These are phyloP conservation scores for Adelphocoris suturalis DNA, from an alignment of 2,888 invertebrate species.

Conservation along the genomic window DNA sequence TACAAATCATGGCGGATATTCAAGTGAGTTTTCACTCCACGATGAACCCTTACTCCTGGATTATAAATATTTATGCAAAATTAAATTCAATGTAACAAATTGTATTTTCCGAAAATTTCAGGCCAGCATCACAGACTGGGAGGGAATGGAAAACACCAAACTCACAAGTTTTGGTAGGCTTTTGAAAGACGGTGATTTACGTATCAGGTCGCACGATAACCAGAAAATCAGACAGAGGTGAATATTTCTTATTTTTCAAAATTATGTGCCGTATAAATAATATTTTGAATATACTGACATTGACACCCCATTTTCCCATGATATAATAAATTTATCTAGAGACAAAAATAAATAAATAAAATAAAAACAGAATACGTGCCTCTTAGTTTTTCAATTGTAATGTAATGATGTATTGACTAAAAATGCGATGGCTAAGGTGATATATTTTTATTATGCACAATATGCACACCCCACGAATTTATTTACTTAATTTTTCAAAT, in stretches of 20 bases:
- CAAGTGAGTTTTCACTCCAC: conserved; percentile 82
- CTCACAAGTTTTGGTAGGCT: conserved; percentile 94
- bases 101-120: conserved; percentile 76
- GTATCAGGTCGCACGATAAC: conserved; percentile 93
- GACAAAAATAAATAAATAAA: too few relatives aligned
- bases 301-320: too few relatives aligned
- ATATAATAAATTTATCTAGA: too few relatives aligned
- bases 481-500: too few relatives aligned
- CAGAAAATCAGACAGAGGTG: conserved; percentile 87
- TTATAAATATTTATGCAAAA: too few relatives aligned
- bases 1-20: conserved; percentile 93
- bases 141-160: conserved; percentile 85
- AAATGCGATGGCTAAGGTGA: too few relatives aligned
- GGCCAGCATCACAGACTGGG: conserved; percentile 91
- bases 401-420: too few relatives aligned
- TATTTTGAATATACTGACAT: background rate
- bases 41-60: background rate
- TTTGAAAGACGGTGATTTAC: conserved; percentile 95
- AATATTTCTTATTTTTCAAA: background rate
- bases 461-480: too few relatives aligned
- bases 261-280: conserved; percentile 75
- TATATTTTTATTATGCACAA: too few relatives aligned
- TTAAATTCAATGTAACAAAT: too few relatives aligned
- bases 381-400: too few relatives aligned
- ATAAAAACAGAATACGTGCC: too few relatives aligned